Evolutionary conservation across 2,888 invertebrate genomes (phyloP).

Genomic region (Atethmia centrago): DNA sequence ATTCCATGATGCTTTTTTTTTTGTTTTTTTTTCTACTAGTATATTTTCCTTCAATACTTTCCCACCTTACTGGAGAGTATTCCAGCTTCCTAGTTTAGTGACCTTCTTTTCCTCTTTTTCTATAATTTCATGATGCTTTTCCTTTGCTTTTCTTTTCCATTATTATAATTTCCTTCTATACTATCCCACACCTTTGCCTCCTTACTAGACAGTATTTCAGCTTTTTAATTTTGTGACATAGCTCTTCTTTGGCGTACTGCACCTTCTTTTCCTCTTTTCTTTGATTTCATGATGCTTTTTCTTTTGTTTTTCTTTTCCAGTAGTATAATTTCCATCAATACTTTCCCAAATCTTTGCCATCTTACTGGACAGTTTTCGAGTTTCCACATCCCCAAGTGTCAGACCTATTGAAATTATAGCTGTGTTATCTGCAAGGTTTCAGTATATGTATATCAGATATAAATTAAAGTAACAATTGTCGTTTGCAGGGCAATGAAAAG

Average conservation of each 20-base stretch:
- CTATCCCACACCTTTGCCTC: too few relatives aligned
- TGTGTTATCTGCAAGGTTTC: slow-evolving; percentile 48
- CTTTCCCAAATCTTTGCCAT: not conserved
- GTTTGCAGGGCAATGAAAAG: slow-evolving; percentile 44
- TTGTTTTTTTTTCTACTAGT: not conserved
- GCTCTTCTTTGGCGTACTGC: too few relatives aligned
- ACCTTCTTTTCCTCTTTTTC: not conserved
- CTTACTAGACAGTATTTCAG: too few relatives aligned
- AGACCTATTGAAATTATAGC: slow-evolving; percentile 14
- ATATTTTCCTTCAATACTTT: not conserved
- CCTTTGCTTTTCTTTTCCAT: not conserved
- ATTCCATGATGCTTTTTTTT: not conserved
- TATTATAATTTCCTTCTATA: not conserved
- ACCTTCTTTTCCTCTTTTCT: not conserved
- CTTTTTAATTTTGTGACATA: too few relatives aligned
- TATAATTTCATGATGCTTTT: not conserved
- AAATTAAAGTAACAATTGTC: slow-evolving; percentile 48
- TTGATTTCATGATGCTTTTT: too few relatives aligned
- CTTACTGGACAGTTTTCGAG: too few relatives aligned
- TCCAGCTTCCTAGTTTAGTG: too few relatives aligned
- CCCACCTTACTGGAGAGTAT: not conserved
- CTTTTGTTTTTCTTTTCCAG: not conserved
- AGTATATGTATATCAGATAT: slow-evolving; percentile 39
- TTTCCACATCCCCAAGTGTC: not conserved
- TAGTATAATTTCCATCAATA: too few relatives aligned